phyloP scores from a whole-genome alignment of 2,113 vertebrate species.

The Delphinus delphis region DNA sequence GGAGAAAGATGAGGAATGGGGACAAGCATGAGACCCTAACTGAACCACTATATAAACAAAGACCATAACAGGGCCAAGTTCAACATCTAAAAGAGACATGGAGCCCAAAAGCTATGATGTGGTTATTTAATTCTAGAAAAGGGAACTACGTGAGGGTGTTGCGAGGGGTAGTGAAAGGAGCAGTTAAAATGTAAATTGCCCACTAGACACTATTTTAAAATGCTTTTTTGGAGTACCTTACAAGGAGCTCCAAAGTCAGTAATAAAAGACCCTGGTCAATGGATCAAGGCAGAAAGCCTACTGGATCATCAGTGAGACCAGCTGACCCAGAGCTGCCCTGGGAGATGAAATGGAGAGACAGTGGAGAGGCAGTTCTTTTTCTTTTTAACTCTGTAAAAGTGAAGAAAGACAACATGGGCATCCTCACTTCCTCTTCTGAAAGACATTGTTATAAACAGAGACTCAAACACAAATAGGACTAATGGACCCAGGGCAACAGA shows the following conservation, averaged over 20 bases:
- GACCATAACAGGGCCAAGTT: slow-evolving; percentile 52
- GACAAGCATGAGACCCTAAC: slow-evolving; percentile 1
- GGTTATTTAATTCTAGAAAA: slow-evolving; percentile 77
- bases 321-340: slow-evolving; percentile 25
- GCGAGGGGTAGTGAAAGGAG: slow-evolving; percentile 67
- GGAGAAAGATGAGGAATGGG: background rate
- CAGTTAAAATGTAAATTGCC: slow-evolving; percentile 71
- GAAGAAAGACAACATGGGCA: background rate
- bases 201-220: slow-evolving; percentile 69
- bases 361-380: background rate
- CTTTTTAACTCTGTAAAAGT: background rate
- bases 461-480: background rate
- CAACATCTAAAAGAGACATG: slow-evolving; percentile 66
- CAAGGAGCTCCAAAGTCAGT: slow-evolving; percentile 72
- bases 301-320: slow-evolving; percentile 47
- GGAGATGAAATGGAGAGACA: background rate
- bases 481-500: background rate
- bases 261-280: slow-evolving; percentile 71
- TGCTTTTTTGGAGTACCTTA: slow-evolving; percentile 56
- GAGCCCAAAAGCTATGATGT: slow-evolving; percentile 46
- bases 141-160: slow-evolving; percentile 62
- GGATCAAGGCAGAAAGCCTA: slow-evolving; percentile 64
- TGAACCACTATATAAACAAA: slow-evolving; percentile 32
- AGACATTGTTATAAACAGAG: background rate
- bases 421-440: slow-evolving; percentile 6